Evolutionary conservation across 2,888 invertebrate genomes (phyloP), one percentile per base, ranked within the genome.

Genomic region (Villa cingulata): DNA sequence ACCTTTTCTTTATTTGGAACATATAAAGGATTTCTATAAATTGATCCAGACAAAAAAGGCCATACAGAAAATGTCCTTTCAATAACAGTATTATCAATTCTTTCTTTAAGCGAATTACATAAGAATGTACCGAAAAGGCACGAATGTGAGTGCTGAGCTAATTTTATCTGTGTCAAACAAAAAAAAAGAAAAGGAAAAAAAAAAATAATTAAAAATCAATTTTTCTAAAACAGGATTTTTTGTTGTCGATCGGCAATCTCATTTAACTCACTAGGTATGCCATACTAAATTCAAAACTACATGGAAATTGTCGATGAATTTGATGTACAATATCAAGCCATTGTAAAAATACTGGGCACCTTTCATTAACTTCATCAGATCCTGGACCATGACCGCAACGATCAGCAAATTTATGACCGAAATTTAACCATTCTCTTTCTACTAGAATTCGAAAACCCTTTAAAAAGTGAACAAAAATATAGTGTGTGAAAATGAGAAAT

Each of bases 251-350:
- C n/a, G n/a, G n/a, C n/a, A n/a, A n/a, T n/a, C n/a, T n/a, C n/a
- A n/a, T n/a, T n/a, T 7, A 38, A 53, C 52, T 75, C 60, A 95
- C 95, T 76, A 97, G 73, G 66, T 87, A 97, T 4, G 86, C 83
- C 62, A 87, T 80, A 55, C 91, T 92, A 72, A 97, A 96, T 73
- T 97, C 89, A 73, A 98, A 98, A 64, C 85, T 83, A 69, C 88
- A 88, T 1, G 91, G 88, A 68, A 86, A 92, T 72, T 95, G 92
- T 51, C 73, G 64, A 61, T 83, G 76, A 54, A 95, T 75, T 71
- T 98, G 97, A 70, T 94, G 87, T 5, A 97, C 86, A 62, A 94
- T 87, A 68, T 97, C 97, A 38, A 98, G 74, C 92, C 95, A 98
- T 70, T 98, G 97, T 51, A 97, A 73, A 73, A 98, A 98, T 57